Evolutionary conservation across 2,113 vertebrate genomes (phyloP), one percentile per base, ranked within the genome.

Genomic region (Leucosticte australis): DNA sequence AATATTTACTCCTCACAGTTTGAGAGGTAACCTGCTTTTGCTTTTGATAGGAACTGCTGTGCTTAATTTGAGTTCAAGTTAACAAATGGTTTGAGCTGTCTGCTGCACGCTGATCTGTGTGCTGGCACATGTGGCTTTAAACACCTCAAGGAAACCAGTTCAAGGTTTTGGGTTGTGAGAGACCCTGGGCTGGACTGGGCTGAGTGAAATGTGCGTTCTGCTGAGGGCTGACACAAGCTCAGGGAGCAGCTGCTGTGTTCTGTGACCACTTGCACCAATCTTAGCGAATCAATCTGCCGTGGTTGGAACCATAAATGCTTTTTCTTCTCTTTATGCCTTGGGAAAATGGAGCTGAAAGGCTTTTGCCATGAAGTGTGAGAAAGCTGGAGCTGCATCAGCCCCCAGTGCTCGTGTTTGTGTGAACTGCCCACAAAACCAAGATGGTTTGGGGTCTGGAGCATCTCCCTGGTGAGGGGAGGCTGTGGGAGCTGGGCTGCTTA

Each of bases 1-100:
- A 94, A 90, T 97, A 87, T 87, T 87, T 89, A 70, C 81, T 96
- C 62, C 85, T 95, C 95, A 91, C 93, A 92, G 91, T 94, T 75
- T 87, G 92, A 96, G 53, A 20, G 59, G 77, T 95, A 88, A 95
- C 95, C 88, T 91, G 42, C 57, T 77, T 83, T 44, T 87, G 83
- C 63, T 96, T 90, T 90, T 82, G 71, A 24, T 69, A 76, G 57
- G 70, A 82, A 64, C 85, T 85, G 63, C 87, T 94, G 82, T 27
- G 65, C 64, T 82, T 87, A 79, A 71, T 94, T 92, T 87, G 81
- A 93, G 88, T 84, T 71, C 9, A 65, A 59, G 75, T 33, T 41
- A 80, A 63, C 56, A 69, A 73, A 63, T 22, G 63, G 13, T 67
- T 71, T 27, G 70, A 70, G 46, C 57, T 74, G 31, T 26, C 26